Conservation (phyloP, 2,888 invertebrate species). For the Melanargia galathea region DNA sequence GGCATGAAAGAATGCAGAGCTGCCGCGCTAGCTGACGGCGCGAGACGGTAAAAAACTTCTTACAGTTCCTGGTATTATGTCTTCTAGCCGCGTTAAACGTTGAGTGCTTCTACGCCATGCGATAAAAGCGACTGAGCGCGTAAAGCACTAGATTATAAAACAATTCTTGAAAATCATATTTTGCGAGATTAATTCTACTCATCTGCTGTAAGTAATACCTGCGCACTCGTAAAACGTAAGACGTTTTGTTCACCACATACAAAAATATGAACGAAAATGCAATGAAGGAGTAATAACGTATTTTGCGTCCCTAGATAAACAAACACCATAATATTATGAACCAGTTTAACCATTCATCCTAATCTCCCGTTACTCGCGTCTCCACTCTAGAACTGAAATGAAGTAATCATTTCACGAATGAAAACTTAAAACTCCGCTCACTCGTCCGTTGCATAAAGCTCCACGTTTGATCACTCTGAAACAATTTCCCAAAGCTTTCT, state of each 20-base stretch:
- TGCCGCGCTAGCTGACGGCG: too few species aligned
- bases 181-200: background rate
- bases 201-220: background rate
- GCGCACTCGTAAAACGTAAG: background rate
- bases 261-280: conserved; percentile 5
- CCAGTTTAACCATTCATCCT: conserved; percentile 16
- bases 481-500: conserved; percentile 19
- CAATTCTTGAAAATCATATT: too few species aligned
- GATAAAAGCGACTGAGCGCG: too few species aligned
- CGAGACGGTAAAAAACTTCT: too few species aligned
- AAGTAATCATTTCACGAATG: conserved; percentile 18
- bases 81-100: too few species aligned
- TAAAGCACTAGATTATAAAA: too few species aligned
- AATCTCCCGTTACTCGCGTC: conserved; percentile 5
- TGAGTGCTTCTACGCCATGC: too few species aligned
- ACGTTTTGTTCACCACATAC: background rate
- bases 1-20: too few species aligned
- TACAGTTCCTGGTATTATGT: too few species aligned
- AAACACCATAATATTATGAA: background rate
- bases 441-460: conserved; percentile 11
- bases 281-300: background rate
- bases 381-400: conserved; percentile 15
- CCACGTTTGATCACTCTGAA: conserved; percentile 13
- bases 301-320: conserved; percentile 10
- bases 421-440: conserved; percentile 19